These are phyloP conservation scores for Siniperca knerii DNA, from an alignment of 2,113 vertebrate genomes.

Conservation along the genomic window DNA sequence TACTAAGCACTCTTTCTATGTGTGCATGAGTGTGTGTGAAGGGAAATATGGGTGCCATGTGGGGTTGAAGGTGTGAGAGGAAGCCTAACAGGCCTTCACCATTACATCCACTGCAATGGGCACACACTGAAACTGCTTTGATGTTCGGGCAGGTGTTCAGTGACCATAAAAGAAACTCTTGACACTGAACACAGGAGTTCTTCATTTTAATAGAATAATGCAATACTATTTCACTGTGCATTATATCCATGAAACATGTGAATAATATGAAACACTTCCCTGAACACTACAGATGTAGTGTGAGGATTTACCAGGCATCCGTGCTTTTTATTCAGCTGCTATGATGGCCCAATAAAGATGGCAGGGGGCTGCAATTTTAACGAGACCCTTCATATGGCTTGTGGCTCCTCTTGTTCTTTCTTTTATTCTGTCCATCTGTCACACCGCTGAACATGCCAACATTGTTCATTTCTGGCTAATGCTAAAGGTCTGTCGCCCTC, in stretches of 20 bases:
- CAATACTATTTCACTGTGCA: conserved; percentile 30
- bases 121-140: conserved; percentile 51
- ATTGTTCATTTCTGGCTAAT: conserved; percentile 62
- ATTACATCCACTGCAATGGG: conserved; percentile 36
- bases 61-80: conserved; percentile 67
- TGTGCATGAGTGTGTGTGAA: conserved; percentile 52
- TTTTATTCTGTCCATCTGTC: conserved; percentile 65
- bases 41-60: conserved; percentile 79
- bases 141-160: conserved; percentile 67
- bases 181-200: conserved; percentile 46
- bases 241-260: background rate
- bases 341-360: conserved; percentile 55
- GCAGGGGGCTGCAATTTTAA: conserved; percentile 59
- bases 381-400: conserved; percentile 45
- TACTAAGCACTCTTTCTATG: conserved; percentile 48
- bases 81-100: conserved; percentile 62
- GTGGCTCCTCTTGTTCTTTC: conserved; percentile 54
- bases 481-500: conserved; percentile 55
- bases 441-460: conserved; percentile 56
- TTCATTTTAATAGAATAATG: conserved; percentile 36
- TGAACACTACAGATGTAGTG: conserved; percentile 11
- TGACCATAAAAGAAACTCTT: conserved; percentile 54
- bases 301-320: conserved; percentile 33
- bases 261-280: conserved; percentile 28
- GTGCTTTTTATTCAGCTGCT: conserved; percentile 26